Evolutionary conservation across 2,113 vertebrate genomes (phyloP).

Genomic region (Corynorhinus townsendii): DNA sequence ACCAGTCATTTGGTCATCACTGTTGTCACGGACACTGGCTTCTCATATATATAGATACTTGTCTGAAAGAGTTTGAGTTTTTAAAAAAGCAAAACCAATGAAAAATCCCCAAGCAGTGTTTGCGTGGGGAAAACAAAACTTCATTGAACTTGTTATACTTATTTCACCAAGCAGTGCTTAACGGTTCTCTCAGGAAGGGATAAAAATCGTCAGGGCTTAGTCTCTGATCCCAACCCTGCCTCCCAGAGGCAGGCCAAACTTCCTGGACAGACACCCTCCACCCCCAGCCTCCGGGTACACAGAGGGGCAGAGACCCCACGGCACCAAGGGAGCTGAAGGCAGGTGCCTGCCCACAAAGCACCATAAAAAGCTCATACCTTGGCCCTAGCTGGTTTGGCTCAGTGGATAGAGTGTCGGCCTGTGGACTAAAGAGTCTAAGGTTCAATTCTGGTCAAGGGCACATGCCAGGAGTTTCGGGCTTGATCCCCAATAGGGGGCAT

Average conservation of each 20-base stretch:
- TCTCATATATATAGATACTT: not conserved
- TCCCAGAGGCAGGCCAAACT: not conserved
- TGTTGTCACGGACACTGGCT: no score
- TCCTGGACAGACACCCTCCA: not conserved
- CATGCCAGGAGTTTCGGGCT: no score
- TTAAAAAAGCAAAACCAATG: not conserved
- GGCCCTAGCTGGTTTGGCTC: no score
- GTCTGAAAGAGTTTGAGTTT: not conserved
- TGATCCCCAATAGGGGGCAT: no score
- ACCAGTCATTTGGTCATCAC: no score
- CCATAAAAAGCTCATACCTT: not conserved
- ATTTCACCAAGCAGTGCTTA: not conserved
- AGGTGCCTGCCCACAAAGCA: not conserved
- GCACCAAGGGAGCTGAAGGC: not conserved
- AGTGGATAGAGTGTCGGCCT: no score
- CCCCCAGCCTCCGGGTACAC: not conserved
- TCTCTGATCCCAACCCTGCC: not conserved
- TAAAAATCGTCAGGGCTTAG: not conserved
- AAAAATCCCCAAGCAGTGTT: not conserved
- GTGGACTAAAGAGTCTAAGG: no score
- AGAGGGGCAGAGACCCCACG: accelerated
- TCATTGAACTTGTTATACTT: not conserved
- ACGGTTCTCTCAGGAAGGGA: not conserved
- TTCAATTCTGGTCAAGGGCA: no score
- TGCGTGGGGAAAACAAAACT: not conserved